Conservation (phyloP, 2,888 invertebrate genomes). For the Apodemia zela region DNA sequence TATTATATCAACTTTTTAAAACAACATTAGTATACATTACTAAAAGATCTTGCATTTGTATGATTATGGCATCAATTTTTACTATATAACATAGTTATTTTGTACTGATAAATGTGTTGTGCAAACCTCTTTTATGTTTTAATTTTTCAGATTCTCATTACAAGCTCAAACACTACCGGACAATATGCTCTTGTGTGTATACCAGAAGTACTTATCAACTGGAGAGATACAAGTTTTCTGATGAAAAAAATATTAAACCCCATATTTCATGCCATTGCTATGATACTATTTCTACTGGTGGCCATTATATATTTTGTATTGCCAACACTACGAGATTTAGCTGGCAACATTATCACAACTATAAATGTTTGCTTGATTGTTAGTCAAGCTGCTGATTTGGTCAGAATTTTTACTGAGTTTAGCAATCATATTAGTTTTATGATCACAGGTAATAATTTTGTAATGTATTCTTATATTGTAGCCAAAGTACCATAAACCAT, state of each 20-base stretch:
- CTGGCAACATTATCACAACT: constrained; percentile 92
- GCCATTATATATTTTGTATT: constrained; percentile 91
- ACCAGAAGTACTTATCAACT: constrained; percentile 84
- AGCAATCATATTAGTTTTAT: constrained; percentile 90
- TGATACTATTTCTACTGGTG: constrained; percentile 84
- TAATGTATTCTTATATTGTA: too few species aligned
- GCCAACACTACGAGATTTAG: constrained; percentile 89
- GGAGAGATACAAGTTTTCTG: constrained; percentile 87
- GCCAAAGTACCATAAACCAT: too few species aligned
- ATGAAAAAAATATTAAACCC: constrained; percentile 89
- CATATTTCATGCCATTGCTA: constrained; percentile 86
- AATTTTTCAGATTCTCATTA: constrained; percentile 68
- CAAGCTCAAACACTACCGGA: constrained; percentile 76
- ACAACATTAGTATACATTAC: too few species aligned
- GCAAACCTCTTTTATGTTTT: not conserved
- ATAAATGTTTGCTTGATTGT: constrained; percentile 88
- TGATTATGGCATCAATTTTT: too few species aligned
- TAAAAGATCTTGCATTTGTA: too few species aligned
- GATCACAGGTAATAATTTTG: constrained; percentile 82
- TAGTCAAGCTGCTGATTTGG: constrained; percentile 88
- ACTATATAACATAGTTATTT: too few species aligned
- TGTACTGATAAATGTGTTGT: not conserved
- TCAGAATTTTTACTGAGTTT: constrained; percentile 89
- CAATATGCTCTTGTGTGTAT: constrained; percentile 88
- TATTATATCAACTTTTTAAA: too few species aligned